Conservation (phyloP, 2,113 vertebrate species). For the Synodontis membranacea region DNA sequence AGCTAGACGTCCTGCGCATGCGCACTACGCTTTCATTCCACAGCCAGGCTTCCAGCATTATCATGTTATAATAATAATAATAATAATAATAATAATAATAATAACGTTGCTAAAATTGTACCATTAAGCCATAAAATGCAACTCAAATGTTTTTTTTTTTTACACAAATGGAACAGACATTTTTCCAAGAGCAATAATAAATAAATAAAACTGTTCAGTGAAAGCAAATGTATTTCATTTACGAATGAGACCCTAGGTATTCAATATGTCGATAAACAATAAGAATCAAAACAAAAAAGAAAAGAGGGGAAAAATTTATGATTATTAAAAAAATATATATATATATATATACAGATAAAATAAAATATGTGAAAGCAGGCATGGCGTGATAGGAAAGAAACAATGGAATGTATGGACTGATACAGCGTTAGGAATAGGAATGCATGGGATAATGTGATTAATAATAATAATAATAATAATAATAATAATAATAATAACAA, state of each 20-base stretch:
- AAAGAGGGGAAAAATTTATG: neutral
- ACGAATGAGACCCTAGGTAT: neutral
- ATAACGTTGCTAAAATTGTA: neutral
- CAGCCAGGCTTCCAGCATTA: no score
- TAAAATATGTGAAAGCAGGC: neutral
- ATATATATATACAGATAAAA: neutral
- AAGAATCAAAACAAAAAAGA: neutral
- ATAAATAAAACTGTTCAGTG: neutral
- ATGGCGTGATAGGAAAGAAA: neutral
- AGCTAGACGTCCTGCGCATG: neutral
- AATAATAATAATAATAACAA: no score
- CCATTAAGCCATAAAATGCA: neutral
- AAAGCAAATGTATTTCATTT: neutral
- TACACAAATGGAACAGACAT: no score
- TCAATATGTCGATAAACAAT: neutral
- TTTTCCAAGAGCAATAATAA: no score
- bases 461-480: no score
- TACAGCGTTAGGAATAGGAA: neutral
- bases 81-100: neutral
- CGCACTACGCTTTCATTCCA: neutral
- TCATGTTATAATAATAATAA: neutral
- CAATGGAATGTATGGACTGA: neutral
- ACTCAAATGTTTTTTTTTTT: no score
- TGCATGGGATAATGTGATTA: no score
- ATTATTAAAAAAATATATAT: neutral